Conservation (phyloP, 2,888 invertebrate species). For the Heteromurus nitidus region DNA sequence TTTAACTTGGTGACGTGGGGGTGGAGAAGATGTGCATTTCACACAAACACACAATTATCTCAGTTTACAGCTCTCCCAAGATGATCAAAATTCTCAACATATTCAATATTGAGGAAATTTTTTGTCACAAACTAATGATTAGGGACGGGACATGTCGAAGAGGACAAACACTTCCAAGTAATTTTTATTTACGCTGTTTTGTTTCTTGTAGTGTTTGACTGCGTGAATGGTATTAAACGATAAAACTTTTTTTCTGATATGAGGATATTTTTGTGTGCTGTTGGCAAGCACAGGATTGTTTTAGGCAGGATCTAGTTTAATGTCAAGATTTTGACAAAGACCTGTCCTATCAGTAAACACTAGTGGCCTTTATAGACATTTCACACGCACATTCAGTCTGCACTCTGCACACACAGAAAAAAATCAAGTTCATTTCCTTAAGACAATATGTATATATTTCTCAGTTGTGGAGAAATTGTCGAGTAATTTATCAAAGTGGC, state of each 20-base stretch:
- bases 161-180: not conserved
- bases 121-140: conserved; percentile 7
- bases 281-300: too few species aligned
- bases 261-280: not conserved
- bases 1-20: conserved; percentile 25
- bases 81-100: too few species aligned
- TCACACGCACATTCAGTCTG: conserved; percentile 50
- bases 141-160: not conserved
- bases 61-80: too few species aligned
- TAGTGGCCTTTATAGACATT: conserved; percentile 47
- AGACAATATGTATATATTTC: not conserved
- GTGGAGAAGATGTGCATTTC: conserved; percentile 19
- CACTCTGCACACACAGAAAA: conserved; percentile 12
- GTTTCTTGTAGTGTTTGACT: conserved; percentile 3
- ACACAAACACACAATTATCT: too few species aligned
- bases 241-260: conserved; percentile 31
- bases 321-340: not conserved
- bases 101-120: conserved; percentile 18
- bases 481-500: not conserved
- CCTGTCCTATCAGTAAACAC: conserved; percentile 40
- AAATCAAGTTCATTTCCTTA: conserved; percentile 21
- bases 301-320: not conserved
- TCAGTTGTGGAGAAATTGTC: not conserved
- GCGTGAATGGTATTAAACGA: conserved; percentile 40
- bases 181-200: not conserved